phyloP scores from a whole-genome alignment of 2,113 vertebrate genomes.

The Petaurus breviceps region DNA sequence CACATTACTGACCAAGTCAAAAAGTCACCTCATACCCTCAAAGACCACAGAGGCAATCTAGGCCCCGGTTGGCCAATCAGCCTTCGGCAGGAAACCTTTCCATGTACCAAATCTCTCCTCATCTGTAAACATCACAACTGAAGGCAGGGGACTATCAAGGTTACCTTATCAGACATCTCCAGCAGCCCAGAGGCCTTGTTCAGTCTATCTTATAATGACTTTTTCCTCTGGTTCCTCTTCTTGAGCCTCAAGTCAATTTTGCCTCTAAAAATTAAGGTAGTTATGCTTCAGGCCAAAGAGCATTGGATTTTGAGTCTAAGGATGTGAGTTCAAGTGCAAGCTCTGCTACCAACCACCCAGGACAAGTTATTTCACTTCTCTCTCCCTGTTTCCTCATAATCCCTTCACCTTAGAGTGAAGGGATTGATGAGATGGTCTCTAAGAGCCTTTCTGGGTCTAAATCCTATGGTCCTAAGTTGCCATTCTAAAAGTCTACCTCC shows the following conservation, averaged over 20 bases:
- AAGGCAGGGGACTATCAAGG: background rate
- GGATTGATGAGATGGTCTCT: background rate
- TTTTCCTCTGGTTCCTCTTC: constrained; percentile 41
- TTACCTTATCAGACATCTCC: constrained; percentile 69
- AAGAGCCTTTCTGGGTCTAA: background rate
- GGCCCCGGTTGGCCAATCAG: constrained; percentile 63
- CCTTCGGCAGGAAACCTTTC: constrained; percentile 80
- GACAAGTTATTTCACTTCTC: background rate
- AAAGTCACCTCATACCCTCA: constrained; percentile 8
- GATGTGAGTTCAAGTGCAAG: background rate
- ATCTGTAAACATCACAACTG: constrained; percentile 65
- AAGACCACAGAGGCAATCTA: constrained; percentile 72
- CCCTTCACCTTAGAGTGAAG: background rate
- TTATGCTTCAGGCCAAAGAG: background rate
- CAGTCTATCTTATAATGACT: background rate
- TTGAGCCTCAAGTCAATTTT: background rate
- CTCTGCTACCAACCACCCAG: background rate
- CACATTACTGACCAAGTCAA: constrained; percentile 62
- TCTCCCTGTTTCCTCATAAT: background rate
- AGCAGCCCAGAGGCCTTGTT: constrained; percentile 26
- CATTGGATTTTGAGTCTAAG: background rate
- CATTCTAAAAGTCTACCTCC: background rate
- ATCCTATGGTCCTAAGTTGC: background rate
- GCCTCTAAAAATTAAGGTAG: background rate
- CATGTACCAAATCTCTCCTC: constrained; percentile 68